Evolutionary conservation across 2,888 invertebrate species (phyloP), one percentile per base, ranked within the genome.

Genomic region (Hesperia comma): DNA sequence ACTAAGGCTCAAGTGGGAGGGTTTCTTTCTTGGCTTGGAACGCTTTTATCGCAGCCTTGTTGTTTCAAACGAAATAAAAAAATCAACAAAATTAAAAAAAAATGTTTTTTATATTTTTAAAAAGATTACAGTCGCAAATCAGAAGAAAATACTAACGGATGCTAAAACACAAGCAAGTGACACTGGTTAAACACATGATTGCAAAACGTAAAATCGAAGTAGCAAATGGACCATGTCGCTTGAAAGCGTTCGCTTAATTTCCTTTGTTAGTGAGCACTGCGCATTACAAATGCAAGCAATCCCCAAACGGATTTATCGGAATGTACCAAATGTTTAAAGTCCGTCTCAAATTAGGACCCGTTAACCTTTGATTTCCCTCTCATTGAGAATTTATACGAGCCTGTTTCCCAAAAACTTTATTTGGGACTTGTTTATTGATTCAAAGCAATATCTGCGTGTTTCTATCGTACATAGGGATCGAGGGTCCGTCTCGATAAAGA

Each of bases 401-500:
- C 60, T 60, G 33, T 40, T 49, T 61, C 54, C 61, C 67, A 55
- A 32, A 67, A 67, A 67, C 37, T 67, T 67, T 67, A 66, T 60
- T 67, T 55, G 21, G 43, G 46, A n/a, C 43, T 55, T 61, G 66
- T 67, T 67, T 67, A 67, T 61, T 67, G 66, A 67, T 67, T 67
- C 66, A 67, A 55, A 40, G 61, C 55, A n/a, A 41, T 67, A 54
- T 54, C 46, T 43, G 46, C 49, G 37, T 53, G 15, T 67, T 55
- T 37, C 12, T 55, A 46, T 67, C 46, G 14, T 26, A 26, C n/a
- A 49, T 19, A 49, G 6, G 12, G 12, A 19, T 46, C n/a, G 12
- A 53, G 33, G 40, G 40, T 8, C 33, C 17, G 17, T 51, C 32
- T 57, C 26, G 51, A 53, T 43, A 58, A 32, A 53, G 64, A 60